These are phyloP conservation scores for Pomatostomus ruficeps DNA, from an alignment of 2,113 vertebrate species.

Conservation along the genomic window DNA sequence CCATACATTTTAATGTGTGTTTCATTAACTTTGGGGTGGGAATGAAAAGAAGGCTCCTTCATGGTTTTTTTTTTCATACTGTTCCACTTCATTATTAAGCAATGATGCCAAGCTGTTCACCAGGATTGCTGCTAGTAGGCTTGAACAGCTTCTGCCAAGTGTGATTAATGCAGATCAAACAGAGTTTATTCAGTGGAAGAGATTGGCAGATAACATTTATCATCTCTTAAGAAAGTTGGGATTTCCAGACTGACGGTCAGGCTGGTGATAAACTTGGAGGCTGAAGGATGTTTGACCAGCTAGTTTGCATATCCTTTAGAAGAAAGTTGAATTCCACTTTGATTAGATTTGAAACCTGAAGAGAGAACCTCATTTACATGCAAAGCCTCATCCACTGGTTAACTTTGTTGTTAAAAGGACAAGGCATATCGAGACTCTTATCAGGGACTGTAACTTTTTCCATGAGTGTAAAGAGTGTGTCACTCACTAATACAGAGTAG, in stretches of 20 bases:
- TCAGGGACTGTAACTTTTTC: background rate
- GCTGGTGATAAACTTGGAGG: slow-evolving; percentile 56
- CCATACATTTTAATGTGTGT: slow-evolving; percentile 44
- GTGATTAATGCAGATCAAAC: slow-evolving; percentile 78
- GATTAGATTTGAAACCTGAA: slow-evolving; percentile 51
- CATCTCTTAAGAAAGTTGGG: slow-evolving; percentile 67
- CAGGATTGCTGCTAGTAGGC: slow-evolving; percentile 64
- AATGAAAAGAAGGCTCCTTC: slow-evolving; percentile 55
- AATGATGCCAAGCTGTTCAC: slow-evolving; percentile 71
- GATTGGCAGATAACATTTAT: slow-evolving; percentile 78
- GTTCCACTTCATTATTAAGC: slow-evolving; percentile 70
- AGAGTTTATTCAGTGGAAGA: slow-evolving; percentile 71
- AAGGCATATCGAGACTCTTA: background rate
- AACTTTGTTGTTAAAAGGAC: slow-evolving; percentile 36
- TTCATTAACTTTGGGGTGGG: slow-evolving; percentile 44
- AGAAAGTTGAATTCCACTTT: slow-evolving; percentile 24
- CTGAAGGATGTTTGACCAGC: slow-evolving; percentile 39
- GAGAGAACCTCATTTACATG: slow-evolving; percentile 11
- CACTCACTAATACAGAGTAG: background rate
- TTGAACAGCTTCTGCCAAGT: slow-evolving; percentile 70
- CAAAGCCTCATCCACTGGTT: slow-evolving; percentile 19
- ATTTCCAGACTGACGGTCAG: slow-evolving; percentile 62
- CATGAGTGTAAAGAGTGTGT: background rate
- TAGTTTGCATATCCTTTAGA: slow-evolving; percentile 31
- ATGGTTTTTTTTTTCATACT: slow-evolving; percentile 25